These are phyloP conservation scores for Brachionus asplanchnoidis DNA, from an alignment of 1,140 invertebrate species.

Conservation along the genomic window DNA sequence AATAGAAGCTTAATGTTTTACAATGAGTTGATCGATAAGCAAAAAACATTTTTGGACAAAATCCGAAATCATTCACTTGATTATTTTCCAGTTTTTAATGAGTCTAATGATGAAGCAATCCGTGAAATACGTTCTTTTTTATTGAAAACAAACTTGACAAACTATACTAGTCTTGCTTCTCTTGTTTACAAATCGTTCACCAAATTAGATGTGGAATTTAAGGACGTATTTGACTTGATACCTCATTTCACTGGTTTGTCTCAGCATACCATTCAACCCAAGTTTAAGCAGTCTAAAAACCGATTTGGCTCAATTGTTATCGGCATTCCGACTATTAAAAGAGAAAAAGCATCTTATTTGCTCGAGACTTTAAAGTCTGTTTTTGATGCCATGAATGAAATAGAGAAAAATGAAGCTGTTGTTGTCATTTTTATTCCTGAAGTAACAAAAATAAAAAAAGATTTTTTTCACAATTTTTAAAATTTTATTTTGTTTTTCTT, in stretches of 20 bases:
- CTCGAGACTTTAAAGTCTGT: conserved; percentile 80
- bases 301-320: conserved; percentile 69
- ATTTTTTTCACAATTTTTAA: neutral
- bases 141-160: conserved; percentile 1
- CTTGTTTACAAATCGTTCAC: conserved; percentile 28
- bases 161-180: conserved; percentile 19
- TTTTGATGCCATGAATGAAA: conserved; percentile 69
- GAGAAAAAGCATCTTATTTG: conserved; percentile 82
- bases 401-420: conserved; percentile 72
- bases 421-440: conserved; percentile 88
- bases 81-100: neutral
- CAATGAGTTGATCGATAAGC: conserved; percentile 1
- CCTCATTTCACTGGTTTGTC: conserved; percentile 18
- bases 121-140: neutral
- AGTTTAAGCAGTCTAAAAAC: conserved; percentile 33
- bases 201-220: conserved; percentile 40
- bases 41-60: neutral
- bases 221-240: neutral
- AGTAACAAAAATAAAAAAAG: conserved; percentile 48
- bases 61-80: neutral
- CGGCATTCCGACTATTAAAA: conserved; percentile 79
- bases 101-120: neutral
- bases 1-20: neutral
- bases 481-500: conserved; percentile 44
- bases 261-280: neutral